phyloP scores from a whole-genome alignment of 2,888 invertebrate species.

The Microctonus brassicae region DNA sequence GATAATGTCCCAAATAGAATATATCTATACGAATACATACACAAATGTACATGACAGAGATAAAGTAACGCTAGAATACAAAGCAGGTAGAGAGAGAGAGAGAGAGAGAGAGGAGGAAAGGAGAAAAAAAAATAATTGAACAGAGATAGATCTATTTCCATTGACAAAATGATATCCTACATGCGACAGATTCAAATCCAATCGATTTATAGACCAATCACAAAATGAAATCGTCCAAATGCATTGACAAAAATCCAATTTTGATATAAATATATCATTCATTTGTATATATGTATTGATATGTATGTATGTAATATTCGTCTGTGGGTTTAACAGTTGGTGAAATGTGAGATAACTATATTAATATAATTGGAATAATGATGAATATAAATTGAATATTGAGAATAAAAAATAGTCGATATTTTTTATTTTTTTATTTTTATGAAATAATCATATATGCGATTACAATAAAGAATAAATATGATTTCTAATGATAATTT shows the following conservation, averaged over 20 bases:
- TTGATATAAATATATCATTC: not conserved
- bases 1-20: conserved; percentile 19
- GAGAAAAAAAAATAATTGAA: not conserved
- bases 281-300: not conserved
- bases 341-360: no score
- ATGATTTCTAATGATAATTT: no score
- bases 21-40: not conserved
- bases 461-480: no score
- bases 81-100: not conserved
- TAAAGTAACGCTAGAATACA: not conserved
- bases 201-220: conserved; percentile 7
- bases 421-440: no score
- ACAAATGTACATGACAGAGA: not conserved
- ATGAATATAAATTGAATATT: no score
- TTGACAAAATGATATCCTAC: not conserved
- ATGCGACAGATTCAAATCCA: not conserved
- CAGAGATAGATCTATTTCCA: not conserved
- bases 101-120: not conserved
- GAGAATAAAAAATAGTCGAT: no score
- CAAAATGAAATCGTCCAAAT: conserved; percentile 6
- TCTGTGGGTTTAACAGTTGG: no score
- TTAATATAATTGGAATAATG: no score
- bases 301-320: no score
- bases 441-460: no score
- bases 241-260: not conserved